These are phyloP conservation scores for Caenorhabditis doughertyi DNA, from an alignment of 2,888 invertebrate species.

Conservation along the genomic window DNA sequence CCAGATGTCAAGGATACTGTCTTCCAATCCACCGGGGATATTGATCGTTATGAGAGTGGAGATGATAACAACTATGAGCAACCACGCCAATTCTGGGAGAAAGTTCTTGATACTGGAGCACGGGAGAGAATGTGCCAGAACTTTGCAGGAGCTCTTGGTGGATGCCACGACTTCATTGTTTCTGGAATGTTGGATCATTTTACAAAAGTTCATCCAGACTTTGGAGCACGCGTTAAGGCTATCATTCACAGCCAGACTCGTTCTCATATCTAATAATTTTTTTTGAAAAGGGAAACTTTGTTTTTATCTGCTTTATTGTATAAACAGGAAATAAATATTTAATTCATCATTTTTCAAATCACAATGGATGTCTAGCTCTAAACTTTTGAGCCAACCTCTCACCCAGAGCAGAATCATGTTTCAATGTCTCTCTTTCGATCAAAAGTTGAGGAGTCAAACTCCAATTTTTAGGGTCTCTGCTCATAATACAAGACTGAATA, in stretches of 20 bases:
- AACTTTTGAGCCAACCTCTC: slow-evolving; percentile 69
- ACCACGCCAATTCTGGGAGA: slow-evolving; percentile 89
- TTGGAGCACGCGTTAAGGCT: slow-evolving; percentile 85
- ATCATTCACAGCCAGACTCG: slow-evolving; percentile 48
- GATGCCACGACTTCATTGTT: slow-evolving; percentile 89
- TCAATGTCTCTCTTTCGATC: slow-evolving; percentile 66
- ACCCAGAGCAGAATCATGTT: slow-evolving; percentile 69
- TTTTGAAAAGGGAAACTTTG: background rate
- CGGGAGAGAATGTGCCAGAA: slow-evolving; percentile 89
- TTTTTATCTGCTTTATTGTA: slow-evolving; percentile 28
- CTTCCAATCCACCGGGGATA: slow-evolving; percentile 88
- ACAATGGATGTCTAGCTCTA: slow-evolving; percentile 61
- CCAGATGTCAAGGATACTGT: slow-evolving; percentile 83
- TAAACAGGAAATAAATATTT: slow-evolving; percentile 2
- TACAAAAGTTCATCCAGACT: slow-evolving; percentile 88
- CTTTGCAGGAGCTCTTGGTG: slow-evolving; percentile 89
- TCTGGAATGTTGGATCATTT: slow-evolving; percentile 91
- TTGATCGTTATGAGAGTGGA: slow-evolving; percentile 89
- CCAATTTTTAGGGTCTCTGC: slow-evolving; percentile 69
- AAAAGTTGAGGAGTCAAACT: slow-evolving; percentile 67
- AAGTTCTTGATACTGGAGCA: slow-evolving; percentile 88
- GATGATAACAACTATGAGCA: slow-evolving; percentile 94
- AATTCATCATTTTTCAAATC: slow-evolving; percentile 16
- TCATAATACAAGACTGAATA: slow-evolving; percentile 72
- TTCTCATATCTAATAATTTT: slow-evolving; percentile 45